Conservation (phyloP, 1,140 invertebrate species). For the Drosophila sechellia region DNA sequence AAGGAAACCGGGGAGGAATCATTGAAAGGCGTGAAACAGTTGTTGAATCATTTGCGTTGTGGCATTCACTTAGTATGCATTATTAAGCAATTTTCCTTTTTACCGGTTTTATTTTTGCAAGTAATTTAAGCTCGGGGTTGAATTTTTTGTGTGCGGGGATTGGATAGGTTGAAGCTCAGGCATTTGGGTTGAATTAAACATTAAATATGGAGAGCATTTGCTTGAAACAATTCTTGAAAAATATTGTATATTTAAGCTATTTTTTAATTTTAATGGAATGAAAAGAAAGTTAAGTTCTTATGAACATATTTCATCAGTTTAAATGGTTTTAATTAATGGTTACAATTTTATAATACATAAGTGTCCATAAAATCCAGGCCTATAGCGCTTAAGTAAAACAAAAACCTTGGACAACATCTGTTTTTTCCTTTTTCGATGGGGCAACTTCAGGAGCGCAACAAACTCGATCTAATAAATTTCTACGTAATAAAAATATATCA, state of each 20-base stretch:
- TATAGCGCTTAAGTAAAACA: constrained; percentile 40
- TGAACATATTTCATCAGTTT: too few species aligned
- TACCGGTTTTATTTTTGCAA: constrained; percentile 5
- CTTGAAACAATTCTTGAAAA: neutral
- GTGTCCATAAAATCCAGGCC: constrained; percentile 23
- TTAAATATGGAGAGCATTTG: too few species aligned
- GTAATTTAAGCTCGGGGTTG: constrained; percentile 1
- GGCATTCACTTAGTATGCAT: constrained; percentile 46
- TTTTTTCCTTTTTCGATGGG: constrained; percentile 55
- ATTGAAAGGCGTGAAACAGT: constrained; percentile 32
- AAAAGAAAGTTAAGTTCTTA: too few species aligned
- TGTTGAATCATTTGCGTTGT: constrained; percentile 22
- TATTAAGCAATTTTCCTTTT: constrained; percentile 51
- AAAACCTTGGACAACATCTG: constrained; percentile 54
- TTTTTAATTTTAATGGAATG: too few species aligned
- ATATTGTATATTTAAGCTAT: neutral
- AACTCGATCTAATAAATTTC: constrained; percentile 70
- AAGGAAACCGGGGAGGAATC: constrained; percentile 6
- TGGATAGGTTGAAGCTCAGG: neutral
- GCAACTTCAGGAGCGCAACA: constrained; percentile 22
- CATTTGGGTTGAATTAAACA: neutral
- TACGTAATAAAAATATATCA: constrained; percentile 78
- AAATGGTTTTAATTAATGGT: too few species aligned
- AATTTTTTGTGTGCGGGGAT: neutral
- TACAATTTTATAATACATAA: constrained; percentile 1